A percentile compares a stretch with the other conserved stretches of the same genome.
Evolutionary conservation across 2,888 invertebrate genomes (phyloP).

Genomic region (Axea sp.): DNA sequence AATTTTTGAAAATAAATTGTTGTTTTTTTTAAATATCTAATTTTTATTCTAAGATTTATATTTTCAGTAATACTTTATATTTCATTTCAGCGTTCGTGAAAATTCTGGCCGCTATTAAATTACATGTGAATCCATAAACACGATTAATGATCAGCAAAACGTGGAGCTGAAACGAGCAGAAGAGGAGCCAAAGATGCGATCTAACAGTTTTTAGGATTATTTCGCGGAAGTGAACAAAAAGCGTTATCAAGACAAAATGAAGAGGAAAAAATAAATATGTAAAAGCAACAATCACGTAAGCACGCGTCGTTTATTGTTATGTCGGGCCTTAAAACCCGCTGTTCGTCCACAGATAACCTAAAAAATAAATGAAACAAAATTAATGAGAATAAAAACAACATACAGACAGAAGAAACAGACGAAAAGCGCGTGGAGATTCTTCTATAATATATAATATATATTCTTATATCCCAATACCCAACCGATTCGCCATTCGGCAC

Average conservation of each 20-base stretch:
- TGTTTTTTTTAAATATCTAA: neutral
- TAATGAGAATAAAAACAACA: constrained; percentile 10
- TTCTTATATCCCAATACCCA: constrained; percentile 48
- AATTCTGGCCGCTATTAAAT: constrained; percentile 76
- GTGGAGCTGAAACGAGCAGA: constrained; percentile 64
- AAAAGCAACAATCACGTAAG: constrained; percentile 28
- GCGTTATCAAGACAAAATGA: constrained; percentile 42
- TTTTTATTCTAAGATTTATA: neutral
- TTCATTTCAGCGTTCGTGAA: constrained; percentile 77
- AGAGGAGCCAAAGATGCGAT: constrained; percentile 78
- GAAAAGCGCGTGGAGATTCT: constrained; percentile 36
- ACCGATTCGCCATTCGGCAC: constrained; percentile 31
- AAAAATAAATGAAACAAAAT: constrained; percentile 24
- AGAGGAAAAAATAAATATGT: neutral
- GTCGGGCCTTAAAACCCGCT: neutral
- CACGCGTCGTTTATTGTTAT: constrained; percentile 30
- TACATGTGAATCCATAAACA: constrained; percentile 27
- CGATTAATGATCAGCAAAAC: constrained; percentile 51
- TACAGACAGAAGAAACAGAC: constrained; percentile 14
- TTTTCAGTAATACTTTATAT: constrained; percentile 36
- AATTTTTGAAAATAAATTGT: too few species aligned
- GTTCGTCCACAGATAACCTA: constrained; percentile 24
- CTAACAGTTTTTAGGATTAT: constrained; percentile 74
- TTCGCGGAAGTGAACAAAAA: constrained; percentile 58
- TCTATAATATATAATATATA: constrained; percentile 45